Evolutionary conservation across 2,888 invertebrate genomes (phyloP).

Genomic region (Eurois occulta): DNA sequence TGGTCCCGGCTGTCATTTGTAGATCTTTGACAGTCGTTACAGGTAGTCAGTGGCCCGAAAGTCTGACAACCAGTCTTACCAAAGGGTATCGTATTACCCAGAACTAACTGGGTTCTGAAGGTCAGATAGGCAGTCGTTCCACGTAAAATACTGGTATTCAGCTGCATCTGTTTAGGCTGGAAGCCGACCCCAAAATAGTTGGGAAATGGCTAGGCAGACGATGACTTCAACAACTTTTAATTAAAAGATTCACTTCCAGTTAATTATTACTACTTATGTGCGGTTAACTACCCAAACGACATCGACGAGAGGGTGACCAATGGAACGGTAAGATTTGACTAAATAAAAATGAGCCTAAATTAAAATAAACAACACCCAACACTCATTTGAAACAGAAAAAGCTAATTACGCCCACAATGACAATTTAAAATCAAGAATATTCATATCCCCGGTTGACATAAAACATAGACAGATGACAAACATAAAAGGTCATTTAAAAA

Average conservation of each 20-base stretch:
- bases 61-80: too few relatives aligned
- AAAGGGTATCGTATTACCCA: too few relatives aligned
- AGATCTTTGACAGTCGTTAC: too few relatives aligned
- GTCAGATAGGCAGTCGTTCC: too few relatives aligned
- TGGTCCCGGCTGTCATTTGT: too few relatives aligned
- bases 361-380: neutral
- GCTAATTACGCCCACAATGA: conserved; percentile 29
- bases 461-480: conserved; percentile 56
- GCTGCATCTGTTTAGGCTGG: too few relatives aligned
- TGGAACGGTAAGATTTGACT: neutral
- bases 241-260: neutral
- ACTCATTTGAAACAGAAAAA: neutral
- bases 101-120: too few relatives aligned
- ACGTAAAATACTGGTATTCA: too few relatives aligned
- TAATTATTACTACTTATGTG: neutral
- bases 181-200: too few relatives aligned
- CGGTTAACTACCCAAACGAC: neutral
- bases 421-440: conserved; percentile 52
- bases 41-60: too few relatives aligned
- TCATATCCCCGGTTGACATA: conserved; percentile 49
- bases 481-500: conserved; percentile 51
- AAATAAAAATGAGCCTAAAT: neutral
- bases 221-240: neutral
- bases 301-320: neutral
- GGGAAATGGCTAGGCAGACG: too few relatives aligned